Percentiles rank a stretch among this genome's conserved stretches.
These are phyloP conservation scores for Dasysyrphus tricinctus DNA, from an alignment of 2,888 invertebrate genomes.

Conservation along the genomic window DNA sequence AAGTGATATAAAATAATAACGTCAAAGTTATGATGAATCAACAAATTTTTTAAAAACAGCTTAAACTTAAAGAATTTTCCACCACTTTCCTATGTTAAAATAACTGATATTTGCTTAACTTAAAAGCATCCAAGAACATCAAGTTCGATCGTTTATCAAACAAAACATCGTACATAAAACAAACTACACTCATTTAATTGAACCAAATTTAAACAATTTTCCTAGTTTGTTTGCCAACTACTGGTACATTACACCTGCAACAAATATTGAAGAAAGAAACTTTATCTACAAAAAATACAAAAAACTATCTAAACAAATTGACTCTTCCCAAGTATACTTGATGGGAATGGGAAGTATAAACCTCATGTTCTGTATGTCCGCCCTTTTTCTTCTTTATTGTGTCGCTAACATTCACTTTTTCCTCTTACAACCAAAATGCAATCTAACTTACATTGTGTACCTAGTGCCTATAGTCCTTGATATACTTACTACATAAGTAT, in stretches of 20 bases:
- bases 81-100: no score
- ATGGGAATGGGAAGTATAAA: background rate
- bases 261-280: conserved; percentile 3
- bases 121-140: background rate
- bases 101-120: no score
- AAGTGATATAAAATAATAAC: no score
- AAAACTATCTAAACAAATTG: conserved; percentile 50
- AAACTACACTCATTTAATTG: background rate
- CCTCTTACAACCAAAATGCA: conserved; percentile 40
- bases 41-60: no score
- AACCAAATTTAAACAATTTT: conserved; percentile 3
- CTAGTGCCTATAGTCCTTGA: no score
- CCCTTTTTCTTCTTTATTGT: conserved; percentile 3
- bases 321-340: conserved; percentile 21
- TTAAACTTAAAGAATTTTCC: no score
- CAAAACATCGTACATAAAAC: background rate
- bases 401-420: conserved; percentile 11
- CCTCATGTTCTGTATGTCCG: conserved; percentile 8
- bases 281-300: conserved; percentile 17
- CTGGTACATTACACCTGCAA: background rate
- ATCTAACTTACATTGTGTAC: conserved; percentile 52
- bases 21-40: no score
- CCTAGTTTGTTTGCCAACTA: background rate
- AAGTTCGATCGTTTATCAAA: background rate
- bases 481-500: no score